Percentiles rank a stretch among this genome's conserved stretches.
These are phyloP conservation scores for Cyanocitta stelleri DNA, from an alignment of 2,113 vertebrate species.

Conservation along the genomic window DNA sequence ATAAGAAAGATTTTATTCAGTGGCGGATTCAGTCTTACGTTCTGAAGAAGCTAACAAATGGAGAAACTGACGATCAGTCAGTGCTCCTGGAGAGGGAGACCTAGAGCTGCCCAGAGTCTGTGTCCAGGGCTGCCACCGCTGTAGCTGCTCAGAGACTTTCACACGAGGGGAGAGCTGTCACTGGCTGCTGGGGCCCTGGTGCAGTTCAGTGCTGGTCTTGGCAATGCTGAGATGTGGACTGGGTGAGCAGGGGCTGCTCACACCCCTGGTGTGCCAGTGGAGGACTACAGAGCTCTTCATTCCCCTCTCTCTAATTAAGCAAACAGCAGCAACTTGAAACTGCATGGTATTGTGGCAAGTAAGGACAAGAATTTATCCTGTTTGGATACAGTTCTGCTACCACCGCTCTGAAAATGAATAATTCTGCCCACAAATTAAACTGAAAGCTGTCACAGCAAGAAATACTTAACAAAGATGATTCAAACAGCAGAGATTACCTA, in stretches of 20 bases:
- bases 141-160: background rate
- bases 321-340: background rate
- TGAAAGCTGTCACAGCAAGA: background rate
- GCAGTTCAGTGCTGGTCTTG: background rate
- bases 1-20: background rate
- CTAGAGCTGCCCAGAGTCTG: background rate
- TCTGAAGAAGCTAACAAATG: background rate
- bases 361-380: background rate
- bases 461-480: background rate
- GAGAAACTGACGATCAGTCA: background rate
- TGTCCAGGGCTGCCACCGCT: rapidly evolving
- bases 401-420: background rate
- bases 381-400: background rate
- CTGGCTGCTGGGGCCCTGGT: background rate
- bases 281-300: background rate
- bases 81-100: background rate
- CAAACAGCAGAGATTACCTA: background rate
- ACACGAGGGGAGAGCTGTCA: no score
- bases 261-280: background rate
- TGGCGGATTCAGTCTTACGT: background rate
- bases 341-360: background rate
- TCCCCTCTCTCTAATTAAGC: background rate
- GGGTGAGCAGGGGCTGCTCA: background rate
- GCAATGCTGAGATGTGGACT: background rate
- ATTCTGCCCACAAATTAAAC: background rate